Evolutionary conservation across 53 echinoderm and acorn worm species (phyloP).

Genomic region (Holothuria leucospilota): DNA sequence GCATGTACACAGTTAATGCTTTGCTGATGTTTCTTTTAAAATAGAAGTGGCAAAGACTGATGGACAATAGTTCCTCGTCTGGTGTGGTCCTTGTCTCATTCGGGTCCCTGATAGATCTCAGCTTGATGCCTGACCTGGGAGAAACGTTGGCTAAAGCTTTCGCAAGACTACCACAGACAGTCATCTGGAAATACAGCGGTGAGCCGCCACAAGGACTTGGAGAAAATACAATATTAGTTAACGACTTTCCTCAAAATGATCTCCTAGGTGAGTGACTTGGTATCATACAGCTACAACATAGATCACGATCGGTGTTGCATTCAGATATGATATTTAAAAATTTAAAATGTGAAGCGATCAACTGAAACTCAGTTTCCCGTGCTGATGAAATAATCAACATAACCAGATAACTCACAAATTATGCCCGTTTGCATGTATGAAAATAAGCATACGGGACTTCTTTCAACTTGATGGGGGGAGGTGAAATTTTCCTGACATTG

Average conservation of each 20-base stretch:
- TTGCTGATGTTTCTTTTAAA: not conserved
- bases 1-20: no score
- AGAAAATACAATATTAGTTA: slow-evolving; percentile 23
- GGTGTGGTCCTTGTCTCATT: slow-evolving; percentile 39
- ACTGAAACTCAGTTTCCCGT: no score
- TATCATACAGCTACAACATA: no score
- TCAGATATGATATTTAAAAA: not conserved
- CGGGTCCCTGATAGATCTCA: slow-evolving; percentile 31
- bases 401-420: no score
- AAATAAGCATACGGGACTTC: no score
- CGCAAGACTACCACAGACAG: slow-evolving; percentile 32
- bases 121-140: not conserved
- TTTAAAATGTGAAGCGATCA: no score
- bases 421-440: no score
- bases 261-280: slow-evolving; percentile 3
- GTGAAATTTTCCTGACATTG: no score
- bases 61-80: slow-evolving; percentile 24
- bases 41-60: slow-evolving; percentile 19
- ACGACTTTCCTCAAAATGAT: slow-evolving; percentile 43
- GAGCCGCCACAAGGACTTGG: slow-evolving; percentile 13
- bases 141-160: slow-evolving; percentile 18
- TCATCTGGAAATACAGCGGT: slow-evolving; percentile 41
- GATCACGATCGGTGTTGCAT: not conserved
- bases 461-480: no score
- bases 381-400: no score